Evolutionary conservation across 2,797 vertebrate genomes (phyloP).

Genomic region (Hypotaenidia philippensis): DNA sequence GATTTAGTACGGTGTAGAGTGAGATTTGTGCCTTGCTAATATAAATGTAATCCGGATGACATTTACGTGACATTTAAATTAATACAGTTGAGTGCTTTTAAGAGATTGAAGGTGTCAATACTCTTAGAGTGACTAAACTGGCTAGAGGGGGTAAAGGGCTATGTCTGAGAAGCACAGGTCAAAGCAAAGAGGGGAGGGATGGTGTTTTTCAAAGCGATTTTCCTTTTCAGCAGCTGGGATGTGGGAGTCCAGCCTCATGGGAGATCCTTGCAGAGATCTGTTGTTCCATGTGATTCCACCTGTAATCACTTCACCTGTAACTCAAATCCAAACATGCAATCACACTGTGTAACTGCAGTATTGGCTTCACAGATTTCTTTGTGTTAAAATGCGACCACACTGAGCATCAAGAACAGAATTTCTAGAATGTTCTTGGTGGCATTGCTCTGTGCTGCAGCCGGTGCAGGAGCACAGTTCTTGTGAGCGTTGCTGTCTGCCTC

Average conservation of each 20-base stretch:
- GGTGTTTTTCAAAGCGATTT: background rate
- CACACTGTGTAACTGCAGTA: background rate
- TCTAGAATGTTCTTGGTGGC: background rate
- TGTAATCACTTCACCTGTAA: background rate
- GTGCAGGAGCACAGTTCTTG: rapidly evolving
- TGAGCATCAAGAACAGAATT: background rate
- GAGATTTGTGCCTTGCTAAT: background rate
- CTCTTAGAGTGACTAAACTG: background rate
- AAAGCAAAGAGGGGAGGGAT: background rate
- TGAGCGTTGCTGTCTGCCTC: background rate
- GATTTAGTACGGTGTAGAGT: background rate
- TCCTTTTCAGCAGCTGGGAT: background rate
- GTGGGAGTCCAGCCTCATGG: background rate
- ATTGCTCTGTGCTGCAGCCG: rapidly evolving
- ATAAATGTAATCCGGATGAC: background rate
- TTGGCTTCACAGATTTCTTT: background rate
- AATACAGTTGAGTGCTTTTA: background rate
- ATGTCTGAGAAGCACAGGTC: background rate
- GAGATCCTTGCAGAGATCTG: background rate
- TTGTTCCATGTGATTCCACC: background rate
- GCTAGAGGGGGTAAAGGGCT: background rate
- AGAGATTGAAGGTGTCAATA: background rate
- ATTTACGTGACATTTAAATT: background rate
- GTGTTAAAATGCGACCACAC: background rate
- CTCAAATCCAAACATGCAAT: background rate